Percentiles rank a stretch among this genome's conserved stretches.
phyloP scores from a whole-genome alignment of 2,888 invertebrate genomes.

The Drepana falcataria region DNA sequence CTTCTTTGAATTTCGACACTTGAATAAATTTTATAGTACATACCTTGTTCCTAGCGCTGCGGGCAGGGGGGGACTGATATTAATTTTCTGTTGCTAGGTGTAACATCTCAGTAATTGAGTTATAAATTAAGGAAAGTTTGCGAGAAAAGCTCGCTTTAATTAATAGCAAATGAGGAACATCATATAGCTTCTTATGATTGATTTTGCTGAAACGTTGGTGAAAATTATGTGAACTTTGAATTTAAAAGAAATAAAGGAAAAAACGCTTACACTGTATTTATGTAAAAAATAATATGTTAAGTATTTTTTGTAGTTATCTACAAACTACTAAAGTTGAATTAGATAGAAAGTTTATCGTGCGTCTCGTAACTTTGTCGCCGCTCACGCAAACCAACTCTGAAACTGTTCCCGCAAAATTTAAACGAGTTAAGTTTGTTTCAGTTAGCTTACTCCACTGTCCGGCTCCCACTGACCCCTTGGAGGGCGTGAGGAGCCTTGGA shows the following conservation, averaged over 20 bases:
- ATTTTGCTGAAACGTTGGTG: too few species aligned
- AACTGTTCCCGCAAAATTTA: conserved; percentile 71
- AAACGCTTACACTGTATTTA: not conserved
- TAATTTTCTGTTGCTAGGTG: not conserved
- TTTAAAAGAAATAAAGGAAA: not conserved
- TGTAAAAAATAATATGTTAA: conserved; percentile 16
- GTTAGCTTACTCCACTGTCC: conserved; percentile 68
- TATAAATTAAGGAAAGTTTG: not conserved
- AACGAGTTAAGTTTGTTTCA: conserved; percentile 76
- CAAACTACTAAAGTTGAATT: conserved; percentile 42
- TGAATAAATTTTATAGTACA: not conserved
- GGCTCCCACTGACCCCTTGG: conserved; percentile 27
- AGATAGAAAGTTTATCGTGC: conserved; percentile 40
- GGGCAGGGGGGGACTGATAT: not conserved
- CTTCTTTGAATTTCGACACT: not conserved
- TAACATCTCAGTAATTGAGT: not conserved
- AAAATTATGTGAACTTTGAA: too few species aligned
- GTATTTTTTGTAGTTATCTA: too few species aligned
- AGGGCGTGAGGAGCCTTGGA: conserved; percentile 11
- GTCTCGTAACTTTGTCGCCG: conserved; percentile 56
- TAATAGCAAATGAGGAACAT: conserved; percentile 19
- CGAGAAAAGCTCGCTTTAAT: conserved; percentile 23
- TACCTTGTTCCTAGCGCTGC: not conserved
- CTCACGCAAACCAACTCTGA: conserved; percentile 57
- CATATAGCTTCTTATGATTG: not conserved